phyloP scores from a whole-genome alignment of 2,113 vertebrate species.

The Cacatua alba region DNA sequence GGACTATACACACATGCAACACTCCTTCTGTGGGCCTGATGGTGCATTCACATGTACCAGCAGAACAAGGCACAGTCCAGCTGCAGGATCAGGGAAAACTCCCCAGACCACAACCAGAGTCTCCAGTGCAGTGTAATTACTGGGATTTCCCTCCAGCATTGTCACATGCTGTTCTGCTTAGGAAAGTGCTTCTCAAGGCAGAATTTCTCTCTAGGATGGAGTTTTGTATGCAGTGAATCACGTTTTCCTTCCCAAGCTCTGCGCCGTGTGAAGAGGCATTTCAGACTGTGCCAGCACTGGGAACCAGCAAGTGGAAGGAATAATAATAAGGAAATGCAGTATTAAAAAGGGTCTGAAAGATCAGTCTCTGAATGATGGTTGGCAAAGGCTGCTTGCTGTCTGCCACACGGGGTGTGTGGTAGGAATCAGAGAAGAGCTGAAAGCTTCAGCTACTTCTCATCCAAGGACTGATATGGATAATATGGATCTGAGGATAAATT shows the following conservation, averaged over 20 bases:
- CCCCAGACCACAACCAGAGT: neutral
- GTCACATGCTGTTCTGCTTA: neutral
- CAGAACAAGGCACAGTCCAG: neutral
- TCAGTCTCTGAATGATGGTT: neutral
- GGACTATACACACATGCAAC: neutral
- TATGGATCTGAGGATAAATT: neutral
- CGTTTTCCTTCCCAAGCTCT: neutral
- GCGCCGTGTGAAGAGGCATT: neutral
- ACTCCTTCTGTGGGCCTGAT: neutral
- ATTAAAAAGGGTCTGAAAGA: neutral
- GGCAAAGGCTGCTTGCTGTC: neutral
- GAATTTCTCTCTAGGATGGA: neutral
- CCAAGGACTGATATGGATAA: neutral
- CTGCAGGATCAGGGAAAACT: constrained; percentile 10
- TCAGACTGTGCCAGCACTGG: neutral
- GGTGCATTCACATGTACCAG: neutral
- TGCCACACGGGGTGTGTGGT: neutral
- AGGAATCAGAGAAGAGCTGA: neutral
- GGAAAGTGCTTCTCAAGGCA: neutral
- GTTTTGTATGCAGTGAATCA: neutral
- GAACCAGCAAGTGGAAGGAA: neutral
- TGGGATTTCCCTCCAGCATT: neutral
- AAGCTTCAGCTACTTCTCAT: constrained; percentile 10
- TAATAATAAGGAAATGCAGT: neutral
- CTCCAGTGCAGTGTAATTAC: neutral